Conservation (phyloP, 2,888 invertebrate species). For the Hedychridium roseum region DNA sequence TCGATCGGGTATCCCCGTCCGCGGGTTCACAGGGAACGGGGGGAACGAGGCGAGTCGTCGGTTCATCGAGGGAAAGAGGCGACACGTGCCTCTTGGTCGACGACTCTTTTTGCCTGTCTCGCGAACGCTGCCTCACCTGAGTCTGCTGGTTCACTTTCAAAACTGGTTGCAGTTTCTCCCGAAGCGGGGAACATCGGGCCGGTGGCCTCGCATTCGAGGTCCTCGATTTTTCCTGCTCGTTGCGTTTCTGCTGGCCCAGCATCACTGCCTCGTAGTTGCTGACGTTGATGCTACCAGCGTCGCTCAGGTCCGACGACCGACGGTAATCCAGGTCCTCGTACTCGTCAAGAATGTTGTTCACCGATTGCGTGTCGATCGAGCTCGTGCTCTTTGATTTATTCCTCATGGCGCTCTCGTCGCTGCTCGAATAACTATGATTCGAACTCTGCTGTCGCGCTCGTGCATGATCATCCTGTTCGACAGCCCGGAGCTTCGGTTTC, state of each 20-base stretch:
- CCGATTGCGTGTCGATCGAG: slow-evolving; percentile 55
- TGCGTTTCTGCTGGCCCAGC: slow-evolving; percentile 46
- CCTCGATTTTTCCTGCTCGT: slow-evolving; percentile 24
- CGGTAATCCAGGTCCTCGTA: slow-evolving; percentile 53
- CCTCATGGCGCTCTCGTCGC: slow-evolving; percentile 47
- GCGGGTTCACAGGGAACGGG: too few relatives aligned
- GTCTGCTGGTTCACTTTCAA: slow-evolving; percentile 51
- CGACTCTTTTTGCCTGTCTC: slow-evolving; percentile 40
- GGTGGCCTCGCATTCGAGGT: slow-evolving; percentile 21
- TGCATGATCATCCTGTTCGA: too few relatives aligned
- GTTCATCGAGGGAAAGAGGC: too few relatives aligned
- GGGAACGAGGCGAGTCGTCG: slow-evolving; percentile 3
- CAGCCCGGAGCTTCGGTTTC: slow-evolving; percentile 31
- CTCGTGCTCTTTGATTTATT: slow-evolving; percentile 54
- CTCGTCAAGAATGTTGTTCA: slow-evolving; percentile 56
- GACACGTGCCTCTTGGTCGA: slow-evolving; percentile 19
- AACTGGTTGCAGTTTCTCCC: slow-evolving; percentile 33
- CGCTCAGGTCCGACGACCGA: slow-evolving; percentile 50
- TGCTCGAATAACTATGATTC: slow-evolving; percentile 46
- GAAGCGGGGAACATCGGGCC: slow-evolving; percentile 15
- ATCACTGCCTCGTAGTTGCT: slow-evolving; percentile 48
- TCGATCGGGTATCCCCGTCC: slow-evolving; percentile 20
- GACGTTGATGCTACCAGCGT: slow-evolving; percentile 47
- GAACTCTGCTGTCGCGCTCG: slow-evolving; percentile 31
- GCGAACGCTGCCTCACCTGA: slow-evolving; percentile 51